These are phyloP conservation scores for Geococcyx californianus DNA, from an alignment of 2,113 vertebrate genomes.

Conservation along the genomic window DNA sequence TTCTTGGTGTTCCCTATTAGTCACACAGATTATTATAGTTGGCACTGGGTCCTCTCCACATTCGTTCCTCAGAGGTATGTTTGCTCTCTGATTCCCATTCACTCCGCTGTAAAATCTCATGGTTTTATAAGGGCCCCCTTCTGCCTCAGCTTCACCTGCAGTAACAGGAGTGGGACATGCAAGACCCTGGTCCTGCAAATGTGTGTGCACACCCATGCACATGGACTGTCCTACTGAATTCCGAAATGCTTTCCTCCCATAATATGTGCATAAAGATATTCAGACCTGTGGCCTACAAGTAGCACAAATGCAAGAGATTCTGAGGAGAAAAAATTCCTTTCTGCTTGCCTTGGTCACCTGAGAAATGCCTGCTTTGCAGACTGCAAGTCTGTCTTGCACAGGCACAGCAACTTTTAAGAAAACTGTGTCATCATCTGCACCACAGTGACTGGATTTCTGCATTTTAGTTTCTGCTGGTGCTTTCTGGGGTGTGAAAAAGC, in stretches of 20 bases:
- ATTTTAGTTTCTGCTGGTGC: neutral
- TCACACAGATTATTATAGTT: conserved; percentile 49
- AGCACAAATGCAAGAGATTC: rapidly evolving
- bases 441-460: neutral
- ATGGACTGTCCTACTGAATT: neutral
- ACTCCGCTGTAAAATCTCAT: neutral
- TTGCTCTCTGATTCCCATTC: neutral
- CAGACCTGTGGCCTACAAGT: neutral
- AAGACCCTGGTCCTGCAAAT: neutral
- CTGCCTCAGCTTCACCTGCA: neutral
- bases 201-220: rapidly evolving
- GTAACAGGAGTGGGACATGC: neutral
- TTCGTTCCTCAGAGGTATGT: neutral
- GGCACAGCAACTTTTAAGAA: no score
- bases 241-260: neutral
- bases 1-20: conserved; percentile 19
- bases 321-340: neutral
- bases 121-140: neutral
- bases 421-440: rapidly evolving
- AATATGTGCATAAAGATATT: no score
- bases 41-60: neutral
- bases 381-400: neutral
- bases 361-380: neutral
- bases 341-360: neutral
- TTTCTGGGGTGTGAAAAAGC: neutral